Percentiles rank a stretch among this genome's conserved stretches.
Evolutionary conservation across 2,888 invertebrate genomes (phyloP).

Genomic region (Megamerina dolium): DNA sequence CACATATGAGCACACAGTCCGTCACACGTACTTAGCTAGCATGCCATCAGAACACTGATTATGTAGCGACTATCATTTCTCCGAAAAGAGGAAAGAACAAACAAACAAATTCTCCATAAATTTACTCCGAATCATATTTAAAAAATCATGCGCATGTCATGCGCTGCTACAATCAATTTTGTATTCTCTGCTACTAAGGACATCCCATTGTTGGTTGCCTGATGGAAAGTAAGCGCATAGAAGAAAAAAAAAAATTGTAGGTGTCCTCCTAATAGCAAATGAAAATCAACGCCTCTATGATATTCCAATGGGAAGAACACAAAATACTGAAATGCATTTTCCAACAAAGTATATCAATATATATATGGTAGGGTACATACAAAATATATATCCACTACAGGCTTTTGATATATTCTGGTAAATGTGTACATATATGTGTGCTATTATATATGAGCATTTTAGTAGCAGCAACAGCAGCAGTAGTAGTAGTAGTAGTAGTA

Average conservation of each 20-base stretch:
- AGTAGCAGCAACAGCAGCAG: too few relatives aligned
- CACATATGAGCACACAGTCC: too few relatives aligned
- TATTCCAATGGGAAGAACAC: constrained; percentile 33
- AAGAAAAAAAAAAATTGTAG: constrained; percentile 13
- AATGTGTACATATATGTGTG: constrained; percentile 4
- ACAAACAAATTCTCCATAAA: too few relatives aligned
- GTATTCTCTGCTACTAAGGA: constrained; percentile 31
- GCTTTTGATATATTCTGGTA: too few relatives aligned
- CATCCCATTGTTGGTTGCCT: constrained; percentile 35
- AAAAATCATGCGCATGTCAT: constrained; percentile 22
- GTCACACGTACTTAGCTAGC: too few relatives aligned
- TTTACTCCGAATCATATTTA: constrained; percentile 20
- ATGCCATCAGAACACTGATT: too few relatives aligned
- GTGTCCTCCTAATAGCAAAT: constrained; percentile 16
- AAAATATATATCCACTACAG: too few relatives aligned
- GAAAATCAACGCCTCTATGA: constrained; percentile 30
- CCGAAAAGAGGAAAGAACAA: too few relatives aligned
- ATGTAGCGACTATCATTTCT: too few relatives aligned
- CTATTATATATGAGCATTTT: constrained; percentile 2
- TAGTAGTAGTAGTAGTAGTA: too few relatives aligned
- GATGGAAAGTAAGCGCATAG: too few relatives aligned
- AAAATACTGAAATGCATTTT: constrained; percentile 15
- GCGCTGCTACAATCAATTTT: not conserved
- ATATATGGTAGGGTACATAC: constrained; percentile 7
- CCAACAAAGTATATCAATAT: constrained; percentile 12